These are phyloP conservation scores for Cepaea nemoralis DNA, from an alignment of 1,140 invertebrate species.

Conservation along the genomic window DNA sequence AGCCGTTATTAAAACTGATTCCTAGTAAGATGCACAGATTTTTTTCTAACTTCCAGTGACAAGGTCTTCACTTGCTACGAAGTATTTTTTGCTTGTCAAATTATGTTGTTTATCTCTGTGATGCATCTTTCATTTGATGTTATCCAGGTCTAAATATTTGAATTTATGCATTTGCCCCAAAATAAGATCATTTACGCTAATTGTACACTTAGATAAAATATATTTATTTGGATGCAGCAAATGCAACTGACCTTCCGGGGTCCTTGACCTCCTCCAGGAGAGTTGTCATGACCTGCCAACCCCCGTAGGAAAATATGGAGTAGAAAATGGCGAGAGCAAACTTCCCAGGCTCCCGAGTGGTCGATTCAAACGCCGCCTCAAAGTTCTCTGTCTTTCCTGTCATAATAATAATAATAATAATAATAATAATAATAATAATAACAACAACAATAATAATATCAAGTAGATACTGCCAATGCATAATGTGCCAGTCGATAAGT, in stretches of 20 bases:
- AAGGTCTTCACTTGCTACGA: too few relatives aligned
- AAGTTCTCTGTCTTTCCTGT: conserved; percentile 90
- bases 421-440: too few relatives aligned
- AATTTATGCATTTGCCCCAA: too few relatives aligned
- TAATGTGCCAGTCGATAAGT: too few relatives aligned
- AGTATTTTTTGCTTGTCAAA: not conserved
- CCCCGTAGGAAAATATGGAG: conserved; percentile 97
- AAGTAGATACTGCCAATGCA: too few relatives aligned
- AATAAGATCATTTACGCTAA: not conserved
- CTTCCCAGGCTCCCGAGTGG: conserved; percentile 87
- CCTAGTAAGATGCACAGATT: too few relatives aligned
- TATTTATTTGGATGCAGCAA: too few relatives aligned
- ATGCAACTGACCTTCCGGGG: conserved; percentile 10
- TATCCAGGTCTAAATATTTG: not conserved
- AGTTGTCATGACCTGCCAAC: conserved; percentile 80
- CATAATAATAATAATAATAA: conserved; percentile 59
- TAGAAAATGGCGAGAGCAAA: conserved; percentile 97
- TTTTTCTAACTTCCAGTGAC: too few relatives aligned
- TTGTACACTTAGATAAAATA: not conserved
- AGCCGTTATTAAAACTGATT: too few relatives aligned
- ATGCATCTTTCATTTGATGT: too few relatives aligned
- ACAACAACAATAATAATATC: too few relatives aligned
- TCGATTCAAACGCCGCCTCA: conserved; percentile 84
- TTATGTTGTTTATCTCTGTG: too few relatives aligned
- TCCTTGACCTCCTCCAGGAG: conserved; percentile 19